Evolutionary conservation across 2,888 invertebrate genomes (phyloP).

Genomic region (Cylindroiulus punctatus): DNA sequence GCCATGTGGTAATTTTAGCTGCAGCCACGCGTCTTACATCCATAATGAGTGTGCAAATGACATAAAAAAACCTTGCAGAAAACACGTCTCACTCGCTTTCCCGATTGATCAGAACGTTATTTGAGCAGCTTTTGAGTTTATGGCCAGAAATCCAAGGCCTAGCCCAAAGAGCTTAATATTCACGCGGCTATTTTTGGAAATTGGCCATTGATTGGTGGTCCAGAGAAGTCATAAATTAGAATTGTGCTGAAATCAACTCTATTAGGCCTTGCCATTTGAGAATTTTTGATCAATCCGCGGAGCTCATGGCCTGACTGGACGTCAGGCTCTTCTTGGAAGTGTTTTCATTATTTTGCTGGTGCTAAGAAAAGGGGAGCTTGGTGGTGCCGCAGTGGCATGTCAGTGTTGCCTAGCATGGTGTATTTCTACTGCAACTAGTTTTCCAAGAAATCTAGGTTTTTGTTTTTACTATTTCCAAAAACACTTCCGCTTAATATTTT

Average conservation of each 20-base stretch:
- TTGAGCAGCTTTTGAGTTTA: neutral
- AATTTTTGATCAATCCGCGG: neutral
- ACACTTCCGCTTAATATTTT: too few species aligned
- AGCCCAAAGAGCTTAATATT: neutral
- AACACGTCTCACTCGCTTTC: neutral
- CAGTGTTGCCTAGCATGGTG: neutral
- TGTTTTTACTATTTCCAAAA: too few species aligned
- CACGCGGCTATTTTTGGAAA: neutral
- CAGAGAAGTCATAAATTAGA: neutral
- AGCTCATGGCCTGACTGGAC: neutral
- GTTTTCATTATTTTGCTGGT: neutral
- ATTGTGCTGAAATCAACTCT: neutral
- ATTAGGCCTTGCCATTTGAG: neutral
- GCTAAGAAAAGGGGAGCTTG: neutral
- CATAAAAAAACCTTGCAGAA: neutral
- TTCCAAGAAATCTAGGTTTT: neutral
- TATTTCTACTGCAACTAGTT: neutral
- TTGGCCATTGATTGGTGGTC: neutral
- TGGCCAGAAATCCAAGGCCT: neutral
- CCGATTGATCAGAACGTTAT: neutral
- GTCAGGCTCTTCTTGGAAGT: neutral
- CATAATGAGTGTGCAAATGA: neutral
- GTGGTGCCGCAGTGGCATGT: neutral
- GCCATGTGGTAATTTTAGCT: neutral
- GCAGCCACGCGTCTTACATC: neutral